Evolutionary conservation across 1,140 invertebrate genomes (phyloP), one percentile per base, ranked within the genome.

Genomic region (Zaprionus lachaisei): DNA sequence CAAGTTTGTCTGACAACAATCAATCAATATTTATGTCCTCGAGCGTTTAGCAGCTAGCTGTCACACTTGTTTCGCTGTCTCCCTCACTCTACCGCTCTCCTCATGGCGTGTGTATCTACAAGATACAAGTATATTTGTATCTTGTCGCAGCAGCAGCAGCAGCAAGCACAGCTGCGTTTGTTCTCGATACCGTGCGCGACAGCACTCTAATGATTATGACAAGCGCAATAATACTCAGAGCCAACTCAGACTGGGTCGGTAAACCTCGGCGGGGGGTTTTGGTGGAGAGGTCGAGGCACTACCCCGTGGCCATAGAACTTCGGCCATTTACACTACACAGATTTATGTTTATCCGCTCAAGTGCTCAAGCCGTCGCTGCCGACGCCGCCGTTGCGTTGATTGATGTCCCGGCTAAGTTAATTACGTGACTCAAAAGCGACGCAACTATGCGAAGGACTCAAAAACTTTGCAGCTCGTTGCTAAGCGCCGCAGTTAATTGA

Each of bases 11-110:
- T 89, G 85, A 89, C 85, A 85, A 90, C 84, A 89, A 89, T 89
- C 84, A 84, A 89, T 89, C 84, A 89, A 90, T 90, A 89, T 89
- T 89, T 89, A 81, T 89, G 81, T 79, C 75, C 78, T 81, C 51
- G 55, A 70, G 84, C 84, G 73, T 66, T 67, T 83, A 81, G 64
- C 70, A 80, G 73, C 77, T 80, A 55, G 62, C 80, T 80, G 80
- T 87, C 77, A 74, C 66, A 79, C 47, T 77, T 47, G 41, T 66
- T 37, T 41, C 72, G 57, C 37, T 37, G 15, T 11, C 15, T 34
- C 38, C 2, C 38, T 41, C 38, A 5, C 41, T 9, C 41, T 47
- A 2, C 17, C 41, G 41, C n/a, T 58, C 44, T 28, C 61, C 49
- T 7, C 24, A 24, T 49, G 11, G 15, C 22, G 22, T 54, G 49